A percentile compares a stretch with the other conserved stretches of the same genome.
Conservation (phyloP, 2,888 invertebrate species). For the Nomada fucata region DNA sequence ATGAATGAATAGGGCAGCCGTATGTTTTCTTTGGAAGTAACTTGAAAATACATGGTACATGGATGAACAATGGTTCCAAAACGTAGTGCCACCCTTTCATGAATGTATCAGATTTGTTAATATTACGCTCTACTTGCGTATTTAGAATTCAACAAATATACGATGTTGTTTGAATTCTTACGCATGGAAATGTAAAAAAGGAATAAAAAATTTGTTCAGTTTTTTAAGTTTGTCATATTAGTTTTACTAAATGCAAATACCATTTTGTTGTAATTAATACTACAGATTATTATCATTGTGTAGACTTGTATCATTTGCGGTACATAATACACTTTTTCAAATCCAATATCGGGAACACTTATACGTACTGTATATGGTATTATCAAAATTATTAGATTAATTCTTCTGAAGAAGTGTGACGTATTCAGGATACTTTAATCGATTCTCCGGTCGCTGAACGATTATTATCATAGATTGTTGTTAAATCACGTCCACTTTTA, state of each 20-base stretch:
- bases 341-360: constrained; percentile 40
- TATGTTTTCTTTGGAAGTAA: constrained; percentile 29
- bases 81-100: constrained; percentile 27
- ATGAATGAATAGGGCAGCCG: constrained; percentile 25
- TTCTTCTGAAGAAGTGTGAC: constrained; percentile 31
- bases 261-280: constrained; percentile 14
- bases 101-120: constrained; percentile 4
- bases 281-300: constrained; percentile 10
- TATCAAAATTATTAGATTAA: constrained; percentile 44
- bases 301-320: not conserved
- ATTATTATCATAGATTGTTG: constrained; percentile 34
- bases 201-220: not conserved
- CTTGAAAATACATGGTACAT: constrained; percentile 9
- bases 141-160: constrained; percentile 4
- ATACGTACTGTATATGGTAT: constrained; percentile 10
- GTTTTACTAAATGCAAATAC: constrained; percentile 8
- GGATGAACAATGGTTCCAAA: constrained; percentile 40
- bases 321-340: constrained; percentile 16
- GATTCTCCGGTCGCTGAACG: constrained; percentile 26
- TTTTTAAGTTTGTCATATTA: constrained; percentile 18
- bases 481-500: constrained; percentile 47
- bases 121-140: constrained; percentile 12
- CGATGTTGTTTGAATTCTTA: constrained; percentile 13
- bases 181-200: not conserved
- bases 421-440: constrained; percentile 37